phyloP scores from a whole-genome alignment of 1,140 invertebrate species.

The Zaprionus inermis region DNA sequence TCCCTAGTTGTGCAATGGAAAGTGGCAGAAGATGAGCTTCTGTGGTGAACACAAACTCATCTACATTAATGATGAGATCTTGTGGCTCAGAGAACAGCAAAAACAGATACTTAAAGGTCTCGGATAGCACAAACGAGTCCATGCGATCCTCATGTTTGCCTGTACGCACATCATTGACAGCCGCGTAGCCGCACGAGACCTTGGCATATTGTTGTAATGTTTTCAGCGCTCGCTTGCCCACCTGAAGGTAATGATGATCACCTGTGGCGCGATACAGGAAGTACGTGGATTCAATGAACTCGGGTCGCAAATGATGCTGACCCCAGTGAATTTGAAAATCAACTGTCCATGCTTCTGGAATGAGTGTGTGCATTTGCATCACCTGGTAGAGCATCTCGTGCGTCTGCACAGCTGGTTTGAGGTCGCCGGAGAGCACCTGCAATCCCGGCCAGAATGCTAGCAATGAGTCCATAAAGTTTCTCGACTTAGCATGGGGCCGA shows the following conservation, averaged over 20 bases:
- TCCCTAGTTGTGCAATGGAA: constrained; percentile 87
- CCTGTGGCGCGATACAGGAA: constrained; percentile 97
- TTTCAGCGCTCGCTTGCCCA: constrained; percentile 95
- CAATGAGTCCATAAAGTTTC: constrained; percentile 98
- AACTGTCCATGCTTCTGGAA: constrained; percentile 98
- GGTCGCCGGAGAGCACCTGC: constrained; percentile 94
- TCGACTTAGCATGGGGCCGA: constrained; percentile 95
- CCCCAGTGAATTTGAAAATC: constrained; percentile 99
- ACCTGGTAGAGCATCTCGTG: constrained; percentile 99
- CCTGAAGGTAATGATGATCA: constrained; percentile 97
- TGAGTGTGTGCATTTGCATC: constrained; percentile 98
- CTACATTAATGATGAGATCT: constrained; percentile 95
- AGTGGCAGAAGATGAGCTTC: constrained; percentile 98
- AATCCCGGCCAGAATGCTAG: constrained; percentile 99
- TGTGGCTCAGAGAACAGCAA: constrained; percentile 95
- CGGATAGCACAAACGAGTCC: constrained; percentile 99
- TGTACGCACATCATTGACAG: constrained; percentile 97
- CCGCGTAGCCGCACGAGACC: constrained; percentile 98
- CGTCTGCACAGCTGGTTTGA: constrained; percentile 98
- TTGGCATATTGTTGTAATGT: constrained; percentile 95
- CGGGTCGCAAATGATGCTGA: constrained; percentile 97
- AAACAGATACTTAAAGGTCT: constrained; percentile 99
- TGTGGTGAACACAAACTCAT: constrained; percentile 98
- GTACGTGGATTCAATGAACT: constrained; percentile 99
- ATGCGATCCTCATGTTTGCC: constrained; percentile 96